Base-by-base conservation (phyloP, 1,140 invertebrate species). In the Uloborus diversus region DNA sequence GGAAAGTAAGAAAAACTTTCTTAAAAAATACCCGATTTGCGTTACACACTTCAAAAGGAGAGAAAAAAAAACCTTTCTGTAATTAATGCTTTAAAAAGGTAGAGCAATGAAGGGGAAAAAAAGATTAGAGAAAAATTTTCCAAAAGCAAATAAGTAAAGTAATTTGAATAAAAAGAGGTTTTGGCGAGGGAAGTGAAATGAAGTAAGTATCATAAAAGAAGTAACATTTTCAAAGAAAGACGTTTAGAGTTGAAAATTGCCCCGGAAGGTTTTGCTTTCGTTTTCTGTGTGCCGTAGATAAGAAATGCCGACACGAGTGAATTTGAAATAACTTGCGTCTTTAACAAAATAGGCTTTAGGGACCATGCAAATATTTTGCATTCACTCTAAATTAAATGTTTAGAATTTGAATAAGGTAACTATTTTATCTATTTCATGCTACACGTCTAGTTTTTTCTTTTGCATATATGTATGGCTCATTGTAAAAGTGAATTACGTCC, bases 181-280 rank as follows among this genome's bases (percentile, higher is more conserved):
- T 59, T 32, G 30, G 1, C 14, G 30, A 56, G 17, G 25, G 69
- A 47, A 75, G 71, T 56, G 71, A 64, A 75, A 33, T 23, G 59
- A 51, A 75, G 42, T 75, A 64, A 75, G 59, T 53, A 64, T 64
- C 57, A 71, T 71, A 59, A 71, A 71, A 71, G 69, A 57, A 75
- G 42, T 28, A 51, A 27, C 59, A 47, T 75, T 64, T 51, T 53
- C 35, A 64, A 64, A 64, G 71, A 62, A 69, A 75, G 35, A n/a
- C 37, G 37, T 75, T 75, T 75, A 23, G 28, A 35, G 30, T 53
- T n/a, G 57, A 49, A 62, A 64, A 51, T 64, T 51, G 37, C 71
- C 59, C 59, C 23, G 2, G 42, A 51, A 64, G 27, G 33, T 64
- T 30, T 75, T 59, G 23, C 56, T 53, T 49, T 64, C 71, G 28